A percentile compares a stretch with the other conserved stretches of the same genome.
These are phyloP conservation scores for Tholera decimalis DNA, from an alignment of 2,888 invertebrate species.

Conservation along the genomic window DNA sequence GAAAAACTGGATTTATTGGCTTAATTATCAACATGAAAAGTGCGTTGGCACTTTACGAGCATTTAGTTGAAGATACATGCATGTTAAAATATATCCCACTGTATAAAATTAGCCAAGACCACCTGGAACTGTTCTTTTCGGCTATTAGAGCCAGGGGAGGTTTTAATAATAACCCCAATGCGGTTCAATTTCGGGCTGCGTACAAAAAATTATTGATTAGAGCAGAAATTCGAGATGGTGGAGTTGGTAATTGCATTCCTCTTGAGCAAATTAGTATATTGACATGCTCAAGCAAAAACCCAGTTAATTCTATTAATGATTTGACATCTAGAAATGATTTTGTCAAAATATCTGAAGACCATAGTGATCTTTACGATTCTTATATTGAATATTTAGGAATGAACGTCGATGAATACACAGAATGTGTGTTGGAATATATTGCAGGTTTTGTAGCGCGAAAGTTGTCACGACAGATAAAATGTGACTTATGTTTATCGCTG, in stretches of 20 bases:
- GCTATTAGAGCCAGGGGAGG: constrained; percentile 44
- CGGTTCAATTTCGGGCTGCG: constrained; percentile 14
- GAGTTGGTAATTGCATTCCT: too few relatives aligned
- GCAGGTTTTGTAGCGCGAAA: background rate
- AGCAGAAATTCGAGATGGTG: background rate
- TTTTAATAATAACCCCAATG: too few relatives aligned
- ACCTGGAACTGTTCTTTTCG: constrained; percentile 18
- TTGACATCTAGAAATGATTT: background rate
- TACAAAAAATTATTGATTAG: background rate
- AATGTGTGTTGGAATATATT: background rate
- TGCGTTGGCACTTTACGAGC: too few relatives aligned
- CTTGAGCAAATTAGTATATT: background rate
- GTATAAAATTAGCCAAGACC: constrained; percentile 26
- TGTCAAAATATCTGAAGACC: constrained; percentile 1
- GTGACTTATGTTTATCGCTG: too few relatives aligned
- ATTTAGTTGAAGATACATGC: background rate
- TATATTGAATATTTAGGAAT: background rate
- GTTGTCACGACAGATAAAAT: background rate
- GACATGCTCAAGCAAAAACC: background rate
- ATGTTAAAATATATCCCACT: background rate
- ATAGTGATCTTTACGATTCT: constrained; percentile 1
- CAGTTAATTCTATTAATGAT: background rate
- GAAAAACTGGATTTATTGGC: too few relatives aligned
- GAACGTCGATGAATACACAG: background rate
- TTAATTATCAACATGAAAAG: too few relatives aligned